Conservation (phyloP, 2,113 vertebrate species). For the Corvus moneduloides region DNA sequence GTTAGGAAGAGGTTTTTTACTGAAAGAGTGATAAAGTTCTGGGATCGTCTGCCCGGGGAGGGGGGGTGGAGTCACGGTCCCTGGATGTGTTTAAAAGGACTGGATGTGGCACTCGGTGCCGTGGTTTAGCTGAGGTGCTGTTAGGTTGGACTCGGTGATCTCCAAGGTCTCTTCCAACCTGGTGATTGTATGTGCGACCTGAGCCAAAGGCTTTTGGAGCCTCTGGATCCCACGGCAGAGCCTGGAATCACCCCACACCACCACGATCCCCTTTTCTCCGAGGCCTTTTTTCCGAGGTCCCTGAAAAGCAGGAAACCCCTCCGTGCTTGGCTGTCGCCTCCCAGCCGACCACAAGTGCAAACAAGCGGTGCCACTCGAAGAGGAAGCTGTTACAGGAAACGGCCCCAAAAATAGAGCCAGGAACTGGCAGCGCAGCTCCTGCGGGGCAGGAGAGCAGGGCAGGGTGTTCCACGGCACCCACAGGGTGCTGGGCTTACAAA, state of each 20-base stretch:
- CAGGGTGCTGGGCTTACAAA: neutral
- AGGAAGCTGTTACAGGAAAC: constrained; percentile 3
- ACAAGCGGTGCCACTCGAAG: neutral
- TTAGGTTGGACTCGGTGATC: too few species aligned
- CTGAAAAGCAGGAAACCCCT: neutral
- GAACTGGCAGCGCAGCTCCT: constrained; percentile 42
- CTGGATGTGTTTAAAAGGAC: too few species aligned
- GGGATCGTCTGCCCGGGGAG: too few species aligned
- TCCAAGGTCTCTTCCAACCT: too few species aligned
- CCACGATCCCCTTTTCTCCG: accelerated
- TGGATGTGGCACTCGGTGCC: too few species aligned
- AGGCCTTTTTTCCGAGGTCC: neutral
- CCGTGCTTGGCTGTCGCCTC: accelerated
- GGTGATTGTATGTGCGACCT: too few species aligned
- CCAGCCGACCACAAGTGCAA: accelerated
- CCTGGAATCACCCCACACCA: accelerated
- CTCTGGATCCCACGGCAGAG: accelerated
- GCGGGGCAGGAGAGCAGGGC: neutral
- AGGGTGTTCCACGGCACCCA: neutral
- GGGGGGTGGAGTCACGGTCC: too few species aligned
- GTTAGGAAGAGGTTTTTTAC: too few species aligned
- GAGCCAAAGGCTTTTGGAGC: neutral
- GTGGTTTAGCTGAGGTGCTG: too few species aligned
- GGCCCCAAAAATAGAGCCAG: neutral
- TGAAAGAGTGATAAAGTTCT: too few species aligned